Percentiles rank a stretch among this genome's conserved stretches.
Conservation (phyloP, 2,797 vertebrate species). For the Cyclopterus lumpus region DNA sequence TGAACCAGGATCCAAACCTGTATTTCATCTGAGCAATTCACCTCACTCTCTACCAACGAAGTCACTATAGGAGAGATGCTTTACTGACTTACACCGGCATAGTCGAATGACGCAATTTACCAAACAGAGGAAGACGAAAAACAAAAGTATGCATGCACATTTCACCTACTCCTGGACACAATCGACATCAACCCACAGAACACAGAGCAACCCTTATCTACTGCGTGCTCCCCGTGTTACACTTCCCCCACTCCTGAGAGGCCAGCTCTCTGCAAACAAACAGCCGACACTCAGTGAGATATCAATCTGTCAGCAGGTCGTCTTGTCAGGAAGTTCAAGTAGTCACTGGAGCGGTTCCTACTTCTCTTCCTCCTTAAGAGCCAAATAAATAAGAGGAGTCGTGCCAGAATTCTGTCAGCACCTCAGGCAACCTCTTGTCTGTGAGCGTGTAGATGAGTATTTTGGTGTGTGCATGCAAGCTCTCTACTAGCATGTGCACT, state of each 20-base stretch:
- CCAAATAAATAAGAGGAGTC: conserved; percentile 70
- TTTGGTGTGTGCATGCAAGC: conserved; percentile 34
- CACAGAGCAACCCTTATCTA: conserved; percentile 60
- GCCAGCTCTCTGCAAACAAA: conserved; percentile 83
- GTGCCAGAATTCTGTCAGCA: conserved; percentile 69
- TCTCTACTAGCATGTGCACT: conserved; percentile 19
- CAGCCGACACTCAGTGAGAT: conserved; percentile 81
- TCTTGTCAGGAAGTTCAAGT: conserved; percentile 88
- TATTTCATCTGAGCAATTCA: neutral
- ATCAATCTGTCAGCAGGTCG: conserved; percentile 85
- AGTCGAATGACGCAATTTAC: conserved; percentile 31
- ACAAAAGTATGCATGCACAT: conserved; percentile 34
- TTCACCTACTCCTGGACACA: conserved; percentile 46
- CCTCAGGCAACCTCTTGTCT: conserved; percentile 39
- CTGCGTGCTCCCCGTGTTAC: conserved; percentile 33
- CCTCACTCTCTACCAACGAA: conserved; percentile 15
- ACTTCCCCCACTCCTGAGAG: conserved; percentile 45
- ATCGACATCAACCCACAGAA: conserved; percentile 35
- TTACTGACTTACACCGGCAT: conserved; percentile 2
- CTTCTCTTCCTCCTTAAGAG: conserved; percentile 81
- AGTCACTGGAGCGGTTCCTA: conserved; percentile 78
- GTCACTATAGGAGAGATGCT: conserved; percentile 5
- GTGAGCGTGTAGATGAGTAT: conserved; percentile 26
- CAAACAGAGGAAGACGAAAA: conserved; percentile 47
- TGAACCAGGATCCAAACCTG: conserved; percentile 21